A percentile compares a stretch with the other conserved stretches of the same genome.
Conservation (phyloP, 2,113 vertebrate genomes). For the Piliocolobus tephrosceles region DNA sequence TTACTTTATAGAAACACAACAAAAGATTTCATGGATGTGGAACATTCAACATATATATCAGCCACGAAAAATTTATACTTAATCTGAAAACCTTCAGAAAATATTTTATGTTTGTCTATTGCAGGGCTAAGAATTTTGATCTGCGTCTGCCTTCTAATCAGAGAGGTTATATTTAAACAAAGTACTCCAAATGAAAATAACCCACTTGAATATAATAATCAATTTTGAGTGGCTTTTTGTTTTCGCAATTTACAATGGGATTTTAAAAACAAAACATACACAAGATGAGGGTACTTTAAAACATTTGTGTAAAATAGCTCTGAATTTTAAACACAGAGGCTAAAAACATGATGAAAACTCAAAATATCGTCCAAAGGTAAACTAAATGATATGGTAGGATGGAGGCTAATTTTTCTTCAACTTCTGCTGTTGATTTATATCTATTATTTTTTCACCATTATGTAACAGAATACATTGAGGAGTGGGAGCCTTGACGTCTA, state of each 20-base stretch:
- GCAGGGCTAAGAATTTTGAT: conserved; percentile 4
- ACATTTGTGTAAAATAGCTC: background rate
- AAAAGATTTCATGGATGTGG: background rate
- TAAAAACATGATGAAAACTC: conserved; percentile 44
- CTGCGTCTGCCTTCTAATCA: background rate
- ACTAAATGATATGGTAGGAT: background rate
- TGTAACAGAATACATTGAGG: background rate
- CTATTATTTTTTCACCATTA: conserved; percentile 24
- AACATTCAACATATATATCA: background rate
- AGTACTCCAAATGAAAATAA: conserved; percentile 42
- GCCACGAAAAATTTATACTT: background rate
- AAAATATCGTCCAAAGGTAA: conserved; percentile 50
- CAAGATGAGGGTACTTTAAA: background rate
- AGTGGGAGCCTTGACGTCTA: background rate
- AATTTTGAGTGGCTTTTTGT: conserved; percentile 17
- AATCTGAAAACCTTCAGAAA: conserved; percentile 17
- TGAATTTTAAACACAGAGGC: conserved; percentile 20
- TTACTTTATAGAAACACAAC: background rate
- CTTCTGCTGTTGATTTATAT: conserved; percentile 4
- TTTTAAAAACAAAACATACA: conserved; percentile 12
- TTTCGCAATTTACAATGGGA: background rate
- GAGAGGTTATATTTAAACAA: conserved; percentile 28
- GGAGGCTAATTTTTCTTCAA: conserved; percentile 21
- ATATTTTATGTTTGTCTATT: background rate
- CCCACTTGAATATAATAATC: conserved; percentile 17